These are phyloP conservation scores for Drosophila greeni DNA, from an alignment of 2,888 invertebrate genomes.

Conservation along the genomic window DNA sequence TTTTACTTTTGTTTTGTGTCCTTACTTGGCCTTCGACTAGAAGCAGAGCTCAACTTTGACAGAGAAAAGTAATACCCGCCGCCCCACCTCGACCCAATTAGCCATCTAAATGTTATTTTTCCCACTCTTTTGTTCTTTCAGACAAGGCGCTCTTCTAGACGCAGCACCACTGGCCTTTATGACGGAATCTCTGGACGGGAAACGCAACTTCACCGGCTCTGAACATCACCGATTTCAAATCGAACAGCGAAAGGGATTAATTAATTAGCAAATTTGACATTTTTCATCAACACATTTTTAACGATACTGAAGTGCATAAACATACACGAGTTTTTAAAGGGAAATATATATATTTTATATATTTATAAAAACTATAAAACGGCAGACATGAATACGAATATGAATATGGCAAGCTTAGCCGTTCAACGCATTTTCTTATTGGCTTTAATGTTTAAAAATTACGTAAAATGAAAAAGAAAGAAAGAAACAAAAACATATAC, in stretches of 20 bases:
- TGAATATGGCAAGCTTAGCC: slow-evolving; percentile 53
- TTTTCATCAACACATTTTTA: slow-evolving; percentile 64
- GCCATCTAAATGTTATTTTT: slow-evolving; percentile 1
- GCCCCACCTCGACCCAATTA: neutral
- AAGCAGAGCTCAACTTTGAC: slow-evolving; percentile 73
- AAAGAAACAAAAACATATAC: slow-evolving; percentile 16
- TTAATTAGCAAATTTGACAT: slow-evolving; percentile 56
- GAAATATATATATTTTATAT: slow-evolving; percentile 68
- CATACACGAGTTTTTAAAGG: slow-evolving; percentile 60
- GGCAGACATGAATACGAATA: slow-evolving; percentile 51
- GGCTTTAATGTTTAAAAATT: slow-evolving; percentile 70
- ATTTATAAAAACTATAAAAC: slow-evolving; percentile 70
- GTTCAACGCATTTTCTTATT: slow-evolving; percentile 66
- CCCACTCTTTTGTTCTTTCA: slow-evolving; percentile 41
- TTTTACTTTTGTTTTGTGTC: slow-evolving; percentile 50
- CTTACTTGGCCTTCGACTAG: slow-evolving; percentile 47
- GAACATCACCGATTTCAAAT: slow-evolving; percentile 50
- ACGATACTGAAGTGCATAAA: slow-evolving; percentile 55
- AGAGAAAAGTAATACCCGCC: slow-evolving; percentile 47
- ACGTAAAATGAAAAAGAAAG: slow-evolving; percentile 38
- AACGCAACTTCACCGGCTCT: slow-evolving; percentile 47
- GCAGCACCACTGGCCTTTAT: slow-evolving; percentile 7
- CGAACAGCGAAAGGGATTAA: slow-evolving; percentile 40
- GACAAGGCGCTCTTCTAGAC: slow-evolving; percentile 54
- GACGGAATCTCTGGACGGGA: slow-evolving; percentile 14